These are phyloP conservation scores for Agriotes lineatus DNA, from an alignment of 2,888 invertebrate genomes.

Conservation along the genomic window DNA sequence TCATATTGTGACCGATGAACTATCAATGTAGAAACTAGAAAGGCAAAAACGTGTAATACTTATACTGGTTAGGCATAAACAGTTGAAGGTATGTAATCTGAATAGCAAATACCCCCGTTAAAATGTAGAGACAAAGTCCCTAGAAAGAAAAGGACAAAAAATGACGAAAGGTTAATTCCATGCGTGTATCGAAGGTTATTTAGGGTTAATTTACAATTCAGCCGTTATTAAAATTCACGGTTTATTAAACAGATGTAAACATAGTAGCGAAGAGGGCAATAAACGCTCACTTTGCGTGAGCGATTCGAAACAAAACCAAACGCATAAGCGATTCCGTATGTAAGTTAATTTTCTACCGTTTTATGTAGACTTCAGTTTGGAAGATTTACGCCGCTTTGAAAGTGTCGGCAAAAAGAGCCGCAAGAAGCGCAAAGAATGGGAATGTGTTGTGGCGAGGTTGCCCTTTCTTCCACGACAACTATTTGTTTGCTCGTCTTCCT, in stretches of 20 bases:
- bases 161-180: neutral
- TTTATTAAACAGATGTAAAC: neutral
- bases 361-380: conserved; percentile 31
- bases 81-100: no score
- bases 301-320: conserved; percentile 12
- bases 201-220: neutral
- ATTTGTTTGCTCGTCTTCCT: conserved; percentile 24
- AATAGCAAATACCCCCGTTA: no score
- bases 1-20: no score
- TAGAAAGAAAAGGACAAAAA: neutral
- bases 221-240: conserved; percentile 26
- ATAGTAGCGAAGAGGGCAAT: neutral
- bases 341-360: conserved; percentile 37
- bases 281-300: conserved; percentile 20
- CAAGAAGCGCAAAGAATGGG: conserved; percentile 33
- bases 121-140: no score
- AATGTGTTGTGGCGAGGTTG: conserved; percentile 35
- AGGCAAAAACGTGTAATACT: no score
- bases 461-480: conserved; percentile 27
- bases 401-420: conserved; percentile 22
- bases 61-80: no score
- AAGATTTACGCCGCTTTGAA: conserved; percentile 35
- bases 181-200: neutral
- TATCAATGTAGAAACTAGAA: no score
- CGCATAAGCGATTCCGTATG: conserved; percentile 15